Evolutionary conservation across 2,113 vertebrate species (phyloP), one percentile per base, ranked within the genome.

Genomic region (Pleuronectes platessa): DNA sequence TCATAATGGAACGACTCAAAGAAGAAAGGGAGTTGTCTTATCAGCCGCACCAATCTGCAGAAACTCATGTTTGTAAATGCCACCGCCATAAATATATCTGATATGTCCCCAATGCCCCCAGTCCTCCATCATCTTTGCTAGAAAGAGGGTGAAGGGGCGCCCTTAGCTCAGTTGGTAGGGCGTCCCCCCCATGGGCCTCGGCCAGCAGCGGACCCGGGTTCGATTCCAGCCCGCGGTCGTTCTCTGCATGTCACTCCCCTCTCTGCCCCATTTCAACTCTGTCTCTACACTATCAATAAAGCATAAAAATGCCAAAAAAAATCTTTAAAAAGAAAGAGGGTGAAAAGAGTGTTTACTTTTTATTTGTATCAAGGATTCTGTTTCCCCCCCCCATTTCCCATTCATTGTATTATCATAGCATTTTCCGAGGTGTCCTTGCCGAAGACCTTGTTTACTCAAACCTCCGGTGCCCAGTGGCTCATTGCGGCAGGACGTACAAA

Each of bases 401-500:
- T 40, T 54, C 23, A 53, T 21, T 60, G 9, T 23, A 2, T 40
- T 21, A 49, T 59, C 2, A 10, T 3, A 18, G 2, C 54, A 21
- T 70, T 53, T 63, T 23, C 17, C 18, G 37, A 62, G 13, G 17
- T 59, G 68, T 21, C 73, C 59, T 72, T 76, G 59, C n/a, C 54
- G 2, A 55, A 45, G 23, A 65, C 23, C 55, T 73, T 49, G 53
- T 71, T 67, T 24, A 53, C 51, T 45, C 11, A 14, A 53, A 64
- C 60, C 20, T 21, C 20, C 3, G 11, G 31, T 65, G n/a, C 27
- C n/a, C n/a, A 70, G 5, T 49, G 58, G 37, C 64, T 23, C 27
- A 54, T 68, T 54, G n/a, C 21, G 65, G 40, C 42, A 66, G 54
- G 27, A 61, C 70, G 60, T 45, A 45, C 0, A n/a, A 68, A 69